Percentiles rank a stretch among this genome's conserved stretches.
Evolutionary conservation across 2,888 invertebrate species (phyloP).

Genomic region (Dinocampus coccinellae): DNA sequence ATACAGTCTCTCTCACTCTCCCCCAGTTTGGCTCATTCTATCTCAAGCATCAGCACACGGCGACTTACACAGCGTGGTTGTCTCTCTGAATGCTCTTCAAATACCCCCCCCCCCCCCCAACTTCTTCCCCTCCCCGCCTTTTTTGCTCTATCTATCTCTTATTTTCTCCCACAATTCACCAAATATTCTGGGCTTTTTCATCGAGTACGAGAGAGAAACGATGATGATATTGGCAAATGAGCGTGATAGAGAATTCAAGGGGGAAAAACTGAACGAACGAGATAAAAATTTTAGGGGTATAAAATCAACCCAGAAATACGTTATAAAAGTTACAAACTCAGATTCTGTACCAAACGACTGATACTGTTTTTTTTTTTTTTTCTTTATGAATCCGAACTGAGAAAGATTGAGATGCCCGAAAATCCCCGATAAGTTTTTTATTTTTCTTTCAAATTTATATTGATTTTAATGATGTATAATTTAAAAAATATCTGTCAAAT

Average conservation of each 20-base stretch:
- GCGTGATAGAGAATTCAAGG: neutral
- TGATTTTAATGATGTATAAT: no score
- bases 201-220: neutral
- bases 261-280: neutral
- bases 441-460: no score
- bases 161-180: no score
- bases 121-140: no score
- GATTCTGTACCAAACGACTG: constrained; percentile 10
- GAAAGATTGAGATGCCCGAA: constrained; percentile 25
- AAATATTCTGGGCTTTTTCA: neutral
- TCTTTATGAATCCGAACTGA: neutral
- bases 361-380: neutral
- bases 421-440: no score
- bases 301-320: constrained; percentile 29
- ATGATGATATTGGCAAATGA: neutral
- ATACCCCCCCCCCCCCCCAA: no score
- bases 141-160: no score
- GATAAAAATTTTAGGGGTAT: neutral
- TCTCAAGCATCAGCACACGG: neutral
- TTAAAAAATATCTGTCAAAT: no score
- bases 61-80: neutral
- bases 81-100: neutral
- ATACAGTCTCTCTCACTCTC: constrained; percentile 52
- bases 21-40: constrained; percentile 13
- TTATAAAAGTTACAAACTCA: constrained; percentile 34